A percentile compares a stretch with the other conserved stretches of the same genome.
Evolutionary conservation across 2,113 vertebrate genomes (phyloP).

Genomic region (Setophaga petechia): DNA sequence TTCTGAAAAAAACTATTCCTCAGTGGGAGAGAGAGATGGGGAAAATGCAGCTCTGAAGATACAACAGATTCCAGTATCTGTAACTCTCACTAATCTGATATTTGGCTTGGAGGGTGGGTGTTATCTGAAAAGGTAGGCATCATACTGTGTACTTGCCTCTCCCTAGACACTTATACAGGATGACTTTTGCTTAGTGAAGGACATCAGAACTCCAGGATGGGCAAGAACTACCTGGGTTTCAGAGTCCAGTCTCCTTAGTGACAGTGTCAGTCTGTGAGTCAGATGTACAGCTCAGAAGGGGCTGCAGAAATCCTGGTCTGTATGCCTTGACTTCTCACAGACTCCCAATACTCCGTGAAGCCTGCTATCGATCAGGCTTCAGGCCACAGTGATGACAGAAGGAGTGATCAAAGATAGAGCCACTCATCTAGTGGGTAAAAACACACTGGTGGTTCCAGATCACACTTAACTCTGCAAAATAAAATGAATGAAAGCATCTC

Average conservation of each 20-base stretch:
- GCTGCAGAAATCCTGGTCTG: fast-evolving
- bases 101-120: neutral
- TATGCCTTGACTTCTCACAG: neutral
- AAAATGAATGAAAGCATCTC: neutral
- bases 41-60: neutral
- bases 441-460: neutral
- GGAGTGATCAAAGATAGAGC: neutral
- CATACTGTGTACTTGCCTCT: neutral
- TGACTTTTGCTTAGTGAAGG: neutral
- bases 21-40: neutral
- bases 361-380: neutral
- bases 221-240: neutral
- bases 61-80: neutral
- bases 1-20: neutral
- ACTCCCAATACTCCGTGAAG: neutral
- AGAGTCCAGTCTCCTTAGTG: neutral
- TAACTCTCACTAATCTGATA: neutral
- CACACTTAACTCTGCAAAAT: neutral
- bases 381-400: neutral
- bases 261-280: neutral
- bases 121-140: neutral
- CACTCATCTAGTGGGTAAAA: neutral
- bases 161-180: neutral
- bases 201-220: neutral
- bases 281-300: neutral